These are phyloP conservation scores for Megalurothrips usitatus DNA, from an alignment of 2,888 invertebrate genomes.

Conservation along the genomic window DNA sequence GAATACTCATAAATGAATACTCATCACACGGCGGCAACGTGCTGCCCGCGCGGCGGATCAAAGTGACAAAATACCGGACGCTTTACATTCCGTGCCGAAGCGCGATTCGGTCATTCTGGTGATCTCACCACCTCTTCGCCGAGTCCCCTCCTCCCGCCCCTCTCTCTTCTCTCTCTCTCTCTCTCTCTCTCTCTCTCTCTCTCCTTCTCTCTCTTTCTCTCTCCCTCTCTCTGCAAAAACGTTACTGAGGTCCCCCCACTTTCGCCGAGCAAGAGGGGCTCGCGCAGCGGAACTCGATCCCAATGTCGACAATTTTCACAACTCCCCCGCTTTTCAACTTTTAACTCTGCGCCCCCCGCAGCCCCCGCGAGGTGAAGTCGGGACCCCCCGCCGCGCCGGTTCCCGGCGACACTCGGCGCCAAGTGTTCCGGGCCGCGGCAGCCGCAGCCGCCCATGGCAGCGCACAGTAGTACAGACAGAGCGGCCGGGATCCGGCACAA, in stretches of 20 bases:
- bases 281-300: background rate
- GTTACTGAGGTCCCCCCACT: too few species aligned
- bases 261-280: background rate
- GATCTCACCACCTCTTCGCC: background rate
- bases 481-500: too few species aligned
- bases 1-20: background rate
- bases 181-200: background rate
- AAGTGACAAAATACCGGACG: constrained; percentile 8
- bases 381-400: too few species aligned
- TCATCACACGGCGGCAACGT: background rate
- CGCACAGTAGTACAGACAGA: too few species aligned
- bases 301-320: constrained; percentile 11
- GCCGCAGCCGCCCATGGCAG: too few species aligned
- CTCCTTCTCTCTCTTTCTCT: background rate
- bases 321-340: background rate
- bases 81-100: background rate
- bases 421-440: too few species aligned
- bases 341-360: background rate
- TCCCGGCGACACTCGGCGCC: too few species aligned
- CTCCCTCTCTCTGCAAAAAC: background rate
- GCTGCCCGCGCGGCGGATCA: constrained; percentile 9
- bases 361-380: too few species aligned
- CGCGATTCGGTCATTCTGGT: background rate
- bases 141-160: background rate
- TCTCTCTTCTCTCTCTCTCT: background rate